phyloP scores from a whole-genome alignment of 2,888 invertebrate genomes.

The Sinelater perroti region DNA sequence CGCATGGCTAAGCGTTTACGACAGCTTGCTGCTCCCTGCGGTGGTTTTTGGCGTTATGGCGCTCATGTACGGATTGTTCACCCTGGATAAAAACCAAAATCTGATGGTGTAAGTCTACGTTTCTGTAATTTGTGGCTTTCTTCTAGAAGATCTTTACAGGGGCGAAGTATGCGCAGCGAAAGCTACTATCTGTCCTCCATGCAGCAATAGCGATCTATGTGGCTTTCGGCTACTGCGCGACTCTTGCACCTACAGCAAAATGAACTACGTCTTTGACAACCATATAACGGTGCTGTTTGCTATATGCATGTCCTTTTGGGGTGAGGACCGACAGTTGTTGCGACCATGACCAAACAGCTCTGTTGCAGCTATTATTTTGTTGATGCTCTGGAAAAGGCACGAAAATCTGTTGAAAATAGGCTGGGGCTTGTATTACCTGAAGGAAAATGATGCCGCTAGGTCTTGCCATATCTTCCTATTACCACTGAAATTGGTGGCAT shows the following conservation, averaged over 20 bases:
- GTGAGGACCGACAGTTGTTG: neutral
- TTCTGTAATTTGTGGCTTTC: too few relatives aligned
- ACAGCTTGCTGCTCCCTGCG: neutral
- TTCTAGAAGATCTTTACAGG: too few relatives aligned
- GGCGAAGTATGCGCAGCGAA: too few relatives aligned
- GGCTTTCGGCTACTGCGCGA: too few relatives aligned
- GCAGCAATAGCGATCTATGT: too few relatives aligned
- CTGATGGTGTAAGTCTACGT: too few relatives aligned
- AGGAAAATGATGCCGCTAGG: neutral
- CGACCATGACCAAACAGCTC: neutral
- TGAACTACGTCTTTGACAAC: neutral
- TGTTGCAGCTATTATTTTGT: neutral
- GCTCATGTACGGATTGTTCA: too few relatives aligned
- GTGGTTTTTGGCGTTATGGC: neutral
- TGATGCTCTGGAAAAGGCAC: neutral
- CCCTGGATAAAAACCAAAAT: too few relatives aligned
- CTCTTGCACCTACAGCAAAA: neutral
- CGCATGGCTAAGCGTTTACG: constrained; percentile 41
- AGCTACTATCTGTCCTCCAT: too few relatives aligned
- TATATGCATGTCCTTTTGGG: neutral
- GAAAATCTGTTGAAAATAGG: neutral
- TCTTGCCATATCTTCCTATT: too few relatives aligned
- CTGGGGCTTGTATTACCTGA: neutral
- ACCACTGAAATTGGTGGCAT: too few relatives aligned
- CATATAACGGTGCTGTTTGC: neutral